These are phyloP conservation scores for Tamandua tetradactyla DNA, from an alignment of 2,797 vertebrate genomes.

Conservation along the genomic window DNA sequence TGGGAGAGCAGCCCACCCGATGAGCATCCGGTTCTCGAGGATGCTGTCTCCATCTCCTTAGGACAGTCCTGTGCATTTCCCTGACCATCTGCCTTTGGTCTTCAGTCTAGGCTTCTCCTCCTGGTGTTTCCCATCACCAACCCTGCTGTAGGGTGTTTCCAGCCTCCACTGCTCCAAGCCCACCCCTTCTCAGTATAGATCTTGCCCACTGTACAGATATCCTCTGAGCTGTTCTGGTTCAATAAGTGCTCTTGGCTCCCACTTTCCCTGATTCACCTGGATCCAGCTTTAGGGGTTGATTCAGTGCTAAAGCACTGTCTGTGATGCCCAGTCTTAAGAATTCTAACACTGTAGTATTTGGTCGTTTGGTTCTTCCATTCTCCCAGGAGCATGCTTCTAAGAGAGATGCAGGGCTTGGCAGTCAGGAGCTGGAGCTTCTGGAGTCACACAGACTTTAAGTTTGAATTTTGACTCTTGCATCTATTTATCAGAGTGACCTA, in stretches of 20 bases:
- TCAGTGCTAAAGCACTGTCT: neutral
- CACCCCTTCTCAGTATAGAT: neutral
- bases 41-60: neutral
- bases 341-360: neutral
- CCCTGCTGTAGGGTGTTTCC: neutral
- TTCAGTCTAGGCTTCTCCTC: neutral
- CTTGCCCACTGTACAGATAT: neutral
- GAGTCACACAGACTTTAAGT: neutral
- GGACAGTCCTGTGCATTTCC: neutral
- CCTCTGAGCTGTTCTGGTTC: neutral
- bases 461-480: neutral
- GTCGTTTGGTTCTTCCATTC: neutral
- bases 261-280: neutral
- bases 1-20: no score
- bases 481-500: neutral
- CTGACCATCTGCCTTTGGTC: neutral
- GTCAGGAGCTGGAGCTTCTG: neutral
- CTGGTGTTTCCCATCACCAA: neutral
- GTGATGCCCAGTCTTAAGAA: neutral
- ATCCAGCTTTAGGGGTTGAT: neutral
- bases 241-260: neutral
- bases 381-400: neutral
- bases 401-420: neutral
- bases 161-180: rapidly evolving
- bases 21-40: neutral